A percentile compares a stretch with the other conserved stretches of the same genome.
phyloP scores from a whole-genome alignment of 1,140 invertebrate species.

The Lycorma delicatula region DNA sequence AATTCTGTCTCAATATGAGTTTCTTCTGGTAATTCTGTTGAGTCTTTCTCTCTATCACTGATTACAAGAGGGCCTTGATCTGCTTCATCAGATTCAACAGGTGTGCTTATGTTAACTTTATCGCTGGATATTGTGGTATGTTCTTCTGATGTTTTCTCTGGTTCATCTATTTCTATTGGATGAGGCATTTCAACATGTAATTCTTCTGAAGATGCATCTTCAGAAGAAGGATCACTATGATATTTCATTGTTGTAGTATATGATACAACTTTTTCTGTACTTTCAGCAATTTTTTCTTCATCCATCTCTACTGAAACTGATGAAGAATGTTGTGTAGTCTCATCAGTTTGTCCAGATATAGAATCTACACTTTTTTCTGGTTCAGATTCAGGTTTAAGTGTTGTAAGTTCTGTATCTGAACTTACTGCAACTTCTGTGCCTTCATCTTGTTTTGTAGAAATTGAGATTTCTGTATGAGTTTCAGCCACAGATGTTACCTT shows the following conservation, averaged over 20 bases:
- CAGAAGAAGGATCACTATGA: too few species aligned
- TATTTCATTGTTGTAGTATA: constrained; percentile 34
- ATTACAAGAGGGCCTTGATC: neutral
- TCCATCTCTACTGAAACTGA: neutral
- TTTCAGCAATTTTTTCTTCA: constrained; percentile 41
- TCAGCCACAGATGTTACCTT: constrained; percentile 15
- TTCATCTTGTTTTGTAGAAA: constrained; percentile 13
- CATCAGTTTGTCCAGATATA: neutral
- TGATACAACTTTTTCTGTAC: constrained; percentile 39
- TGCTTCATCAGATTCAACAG: constrained; percentile 13
- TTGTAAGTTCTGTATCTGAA: constrained; percentile 17
- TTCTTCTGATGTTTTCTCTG: constrained; percentile 12
- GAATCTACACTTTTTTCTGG: neutral
- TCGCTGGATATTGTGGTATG: too few species aligned
- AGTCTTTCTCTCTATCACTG: neutral
- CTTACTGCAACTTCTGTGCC: neutral
- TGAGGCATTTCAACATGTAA: neutral
- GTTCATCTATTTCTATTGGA: constrained; percentile 11
- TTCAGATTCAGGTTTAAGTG: constrained; percentile 8
- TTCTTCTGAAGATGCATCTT: constrained; percentile 12
- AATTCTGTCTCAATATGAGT: neutral
- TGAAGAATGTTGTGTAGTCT: neutral
- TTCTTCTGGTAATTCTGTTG: neutral
- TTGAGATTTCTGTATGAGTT: constrained; percentile 4
- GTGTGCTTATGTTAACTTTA: constrained; percentile 4